A percentile compares a stretch with the other conserved stretches of the same genome.
Evolutionary conservation across 2,888 invertebrate species (phyloP).

Genomic region (Ernsta delagoae): DNA sequence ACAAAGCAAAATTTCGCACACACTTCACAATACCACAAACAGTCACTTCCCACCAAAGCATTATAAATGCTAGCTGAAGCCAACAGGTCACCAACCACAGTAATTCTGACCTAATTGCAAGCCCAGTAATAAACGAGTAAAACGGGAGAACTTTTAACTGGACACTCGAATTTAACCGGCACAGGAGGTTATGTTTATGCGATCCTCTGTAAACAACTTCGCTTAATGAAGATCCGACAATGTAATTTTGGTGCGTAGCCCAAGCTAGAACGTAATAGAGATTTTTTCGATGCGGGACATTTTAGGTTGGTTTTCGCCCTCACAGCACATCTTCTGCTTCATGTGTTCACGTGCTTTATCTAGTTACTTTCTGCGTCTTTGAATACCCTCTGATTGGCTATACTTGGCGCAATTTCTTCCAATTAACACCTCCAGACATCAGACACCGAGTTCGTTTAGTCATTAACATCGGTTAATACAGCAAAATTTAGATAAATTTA

Average conservation of each 20-base stretch:
- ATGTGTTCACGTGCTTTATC: too few species aligned
- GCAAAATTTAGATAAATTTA: too few species aligned
- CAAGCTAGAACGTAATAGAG: constrained; percentile 36
- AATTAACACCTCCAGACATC: too few species aligned
- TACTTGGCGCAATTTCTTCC: too few species aligned
- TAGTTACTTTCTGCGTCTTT: too few species aligned
- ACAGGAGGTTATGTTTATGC: constrained; percentile 48
- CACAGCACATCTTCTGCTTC: too few species aligned
- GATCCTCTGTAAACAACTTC: constrained; percentile 60
- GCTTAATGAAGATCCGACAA: constrained; percentile 61
- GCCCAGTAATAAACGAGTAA: constrained; percentile 9
- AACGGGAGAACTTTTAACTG: constrained; percentile 27
- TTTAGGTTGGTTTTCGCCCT: too few species aligned
- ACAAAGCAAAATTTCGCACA: neutral
- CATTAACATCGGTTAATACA: too few species aligned
- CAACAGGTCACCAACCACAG: constrained; percentile 9
- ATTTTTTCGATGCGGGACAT: neutral
- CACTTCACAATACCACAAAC: neutral
- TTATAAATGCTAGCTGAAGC: neutral
- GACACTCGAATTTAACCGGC: constrained; percentile 35
- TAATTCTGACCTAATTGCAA: constrained; percentile 22
- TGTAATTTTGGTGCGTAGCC: constrained; percentile 48
- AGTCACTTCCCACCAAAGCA: neutral
- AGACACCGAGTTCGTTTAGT: too few species aligned
- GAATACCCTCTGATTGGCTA: too few species aligned